Conservation (phyloP, 2,797 vertebrate species). For the Typhlichthys subterraneus region DNA sequence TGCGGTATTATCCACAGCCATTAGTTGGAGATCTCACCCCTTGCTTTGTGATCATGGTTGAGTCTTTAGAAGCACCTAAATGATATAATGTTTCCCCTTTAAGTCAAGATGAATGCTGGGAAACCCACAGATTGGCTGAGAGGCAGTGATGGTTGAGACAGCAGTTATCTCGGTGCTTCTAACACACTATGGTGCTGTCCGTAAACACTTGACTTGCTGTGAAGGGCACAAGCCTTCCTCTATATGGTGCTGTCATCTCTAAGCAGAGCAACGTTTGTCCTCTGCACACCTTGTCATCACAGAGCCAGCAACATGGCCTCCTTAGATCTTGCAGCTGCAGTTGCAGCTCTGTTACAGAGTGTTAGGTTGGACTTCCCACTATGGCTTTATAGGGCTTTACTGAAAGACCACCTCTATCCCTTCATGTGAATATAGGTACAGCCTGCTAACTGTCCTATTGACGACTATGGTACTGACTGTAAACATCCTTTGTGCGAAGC, state of each 20-base stretch:
- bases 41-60: constrained; percentile 18
- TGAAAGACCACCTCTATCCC: constrained; percentile 33
- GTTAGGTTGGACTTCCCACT: constrained; percentile 37
- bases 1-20: constrained; percentile 45
- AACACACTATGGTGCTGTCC: constrained; percentile 69
- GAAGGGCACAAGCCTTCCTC: constrained; percentile 55
- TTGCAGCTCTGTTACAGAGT: constrained; percentile 10
- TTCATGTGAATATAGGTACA: constrained; percentile 32
- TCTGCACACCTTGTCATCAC: constrained; percentile 47
- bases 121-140: constrained; percentile 12
- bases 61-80: constrained; percentile 16
- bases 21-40: constrained; percentile 39
- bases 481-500: constrained; percentile 5
- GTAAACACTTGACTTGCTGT: constrained; percentile 68
- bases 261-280: constrained; percentile 52
- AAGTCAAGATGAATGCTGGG: constrained; percentile 24
- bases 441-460: constrained; percentile 23
- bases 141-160: constrained; percentile 30
- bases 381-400: constrained; percentile 42
- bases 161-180: constrained; percentile 59
- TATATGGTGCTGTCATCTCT: constrained; percentile 73
- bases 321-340: constrained; percentile 12
- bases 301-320: constrained; percentile 41
- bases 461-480: neutral
- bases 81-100: constrained; percentile 18